Evolutionary conservation across 2,113 vertebrate species (phyloP).

Genomic region (Calidris pugnax): DNA sequence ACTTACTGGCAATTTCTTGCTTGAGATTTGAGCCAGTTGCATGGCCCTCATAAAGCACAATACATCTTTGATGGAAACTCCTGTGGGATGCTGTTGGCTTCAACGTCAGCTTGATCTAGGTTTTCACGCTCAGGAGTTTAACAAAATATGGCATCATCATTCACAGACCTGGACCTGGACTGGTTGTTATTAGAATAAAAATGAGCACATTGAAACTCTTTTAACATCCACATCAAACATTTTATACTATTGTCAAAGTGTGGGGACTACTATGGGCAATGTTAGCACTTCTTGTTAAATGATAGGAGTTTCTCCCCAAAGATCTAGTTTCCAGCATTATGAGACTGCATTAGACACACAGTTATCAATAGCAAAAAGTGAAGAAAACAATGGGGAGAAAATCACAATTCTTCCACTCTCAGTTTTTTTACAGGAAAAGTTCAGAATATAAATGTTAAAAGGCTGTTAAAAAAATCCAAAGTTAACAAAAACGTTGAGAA

Average conservation of each 20-base stretch:
- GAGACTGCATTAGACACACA: background rate
- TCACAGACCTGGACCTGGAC: background rate
- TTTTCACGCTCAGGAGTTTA: slow-evolving; percentile 27
- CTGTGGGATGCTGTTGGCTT: slow-evolving; percentile 36
- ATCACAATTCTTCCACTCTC: background rate
- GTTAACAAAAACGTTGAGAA: background rate
- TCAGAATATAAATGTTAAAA: background rate
- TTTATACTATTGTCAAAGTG: background rate
- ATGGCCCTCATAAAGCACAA: slow-evolving; percentile 32
- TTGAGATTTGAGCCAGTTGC: slow-evolving; percentile 42
- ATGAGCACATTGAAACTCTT: background rate
- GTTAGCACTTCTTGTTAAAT: background rate
- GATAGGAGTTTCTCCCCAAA: background rate
- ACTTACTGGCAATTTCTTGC: slow-evolving; percentile 45
- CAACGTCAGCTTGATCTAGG: background rate
- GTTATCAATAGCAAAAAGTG: background rate
- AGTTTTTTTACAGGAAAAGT: rapidly evolving
- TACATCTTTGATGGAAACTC: slow-evolving; percentile 51
- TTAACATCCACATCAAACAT: background rate
- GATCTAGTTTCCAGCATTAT: background rate
- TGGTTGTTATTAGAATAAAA: background rate
- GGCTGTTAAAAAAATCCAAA: background rate
- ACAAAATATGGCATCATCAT: slow-evolving; percentile 27
- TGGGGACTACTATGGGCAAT: background rate
- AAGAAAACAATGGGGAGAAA: background rate